phyloP scores from a whole-genome alignment of 2,797 vertebrate genomes.

The Myoxocephalus aenaeus region DNA sequence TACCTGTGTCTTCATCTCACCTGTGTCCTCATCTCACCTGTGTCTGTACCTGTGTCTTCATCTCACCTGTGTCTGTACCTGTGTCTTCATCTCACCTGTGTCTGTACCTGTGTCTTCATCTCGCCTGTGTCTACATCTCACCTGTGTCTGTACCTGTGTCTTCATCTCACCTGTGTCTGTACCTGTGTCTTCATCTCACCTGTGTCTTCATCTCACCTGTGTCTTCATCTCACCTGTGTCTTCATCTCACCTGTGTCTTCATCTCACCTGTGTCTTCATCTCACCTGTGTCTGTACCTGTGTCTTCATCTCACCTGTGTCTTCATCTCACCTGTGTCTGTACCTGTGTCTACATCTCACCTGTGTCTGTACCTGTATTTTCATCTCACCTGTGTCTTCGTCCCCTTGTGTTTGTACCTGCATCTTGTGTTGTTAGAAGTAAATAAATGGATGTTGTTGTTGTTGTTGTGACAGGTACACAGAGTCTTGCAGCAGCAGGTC shows the following conservation, averaged over 20 bases:
- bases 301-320: background rate
- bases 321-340: background rate
- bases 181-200: background rate
- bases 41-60: no score
- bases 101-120: no score
- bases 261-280: background rate
- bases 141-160: background rate
- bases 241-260: background rate
- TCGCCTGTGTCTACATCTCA: no score
- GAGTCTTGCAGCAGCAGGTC: conserved; percentile 4
- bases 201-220: background rate
- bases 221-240: background rate
- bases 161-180: background rate
- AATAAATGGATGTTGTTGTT: background rate
- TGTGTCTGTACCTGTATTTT: background rate
- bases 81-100: background rate
- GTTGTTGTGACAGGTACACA: background rate
- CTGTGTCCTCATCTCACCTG: no score
- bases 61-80: background rate
- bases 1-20: background rate
- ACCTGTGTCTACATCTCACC: background rate
- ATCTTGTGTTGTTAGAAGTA: background rate
- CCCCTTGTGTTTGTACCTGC: background rate
- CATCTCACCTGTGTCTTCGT: background rate
- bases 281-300: background rate